phyloP scores from a whole-genome alignment of 2,113 vertebrate genomes.

The Peromyscus californicus region DNA sequence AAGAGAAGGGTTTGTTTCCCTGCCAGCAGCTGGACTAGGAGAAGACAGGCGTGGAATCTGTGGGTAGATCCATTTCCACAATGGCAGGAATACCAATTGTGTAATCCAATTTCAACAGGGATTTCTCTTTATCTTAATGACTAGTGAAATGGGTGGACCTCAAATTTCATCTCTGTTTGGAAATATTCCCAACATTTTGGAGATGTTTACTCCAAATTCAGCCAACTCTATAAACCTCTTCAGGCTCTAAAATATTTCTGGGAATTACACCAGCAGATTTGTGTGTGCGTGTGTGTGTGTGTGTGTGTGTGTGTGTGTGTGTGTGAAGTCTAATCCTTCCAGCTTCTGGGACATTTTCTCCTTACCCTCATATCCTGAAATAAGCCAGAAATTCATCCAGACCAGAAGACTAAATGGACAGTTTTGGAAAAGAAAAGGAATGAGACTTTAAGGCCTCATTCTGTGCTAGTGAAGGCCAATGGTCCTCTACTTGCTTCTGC shows the following conservation, averaged over 20 bases:
- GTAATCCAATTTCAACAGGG: constrained; percentile 69
- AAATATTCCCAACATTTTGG: constrained; percentile 60
- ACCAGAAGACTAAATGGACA: not conserved
- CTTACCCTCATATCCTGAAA: not conserved
- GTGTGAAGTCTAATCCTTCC: constrained; percentile 62
- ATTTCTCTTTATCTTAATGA: constrained; percentile 78
- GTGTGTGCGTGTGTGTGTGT: not conserved
- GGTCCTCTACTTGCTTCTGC: not conserved
- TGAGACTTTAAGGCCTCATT: not conserved
- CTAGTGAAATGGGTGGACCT: constrained; percentile 73
- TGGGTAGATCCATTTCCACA: constrained; percentile 64
- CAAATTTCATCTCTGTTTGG: constrained; percentile 77
- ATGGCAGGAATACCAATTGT: constrained; percentile 60
- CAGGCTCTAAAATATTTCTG: constrained; percentile 74
- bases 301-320: not conserved
- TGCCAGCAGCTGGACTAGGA: constrained; percentile 56
- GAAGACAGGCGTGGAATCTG: constrained; percentile 67
- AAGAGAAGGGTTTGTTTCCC: not conserved
- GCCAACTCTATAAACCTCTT: constrained; percentile 71
- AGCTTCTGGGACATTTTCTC: constrained; percentile 62
- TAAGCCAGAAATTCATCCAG: constrained; percentile 40
- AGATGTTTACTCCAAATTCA: constrained; percentile 74
- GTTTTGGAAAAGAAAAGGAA: constrained; percentile 7
- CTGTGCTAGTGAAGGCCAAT: not conserved
- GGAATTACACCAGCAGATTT: constrained; percentile 70